Conservation (phyloP, 2,888 invertebrate species). For the Therioaphis trifolii region DNA sequence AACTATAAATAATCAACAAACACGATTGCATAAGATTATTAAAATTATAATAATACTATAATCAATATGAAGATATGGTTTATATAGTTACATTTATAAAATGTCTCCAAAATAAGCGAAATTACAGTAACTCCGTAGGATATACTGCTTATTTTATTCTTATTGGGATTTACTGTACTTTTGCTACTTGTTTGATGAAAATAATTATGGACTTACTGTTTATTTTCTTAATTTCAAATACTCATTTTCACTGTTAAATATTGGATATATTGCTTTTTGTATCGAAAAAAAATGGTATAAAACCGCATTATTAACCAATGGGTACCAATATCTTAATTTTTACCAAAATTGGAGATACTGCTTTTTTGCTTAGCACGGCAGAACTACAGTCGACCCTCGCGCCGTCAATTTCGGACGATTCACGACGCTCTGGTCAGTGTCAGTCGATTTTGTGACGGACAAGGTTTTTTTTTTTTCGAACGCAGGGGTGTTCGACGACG, state of each 20-base stretch:
- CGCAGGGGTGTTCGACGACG: constrained; percentile 67
- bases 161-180: background rate
- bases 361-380: too few species aligned
- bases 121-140: background rate
- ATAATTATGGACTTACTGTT: background rate
- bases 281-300: background rate
- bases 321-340: too few species aligned
- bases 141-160: background rate
- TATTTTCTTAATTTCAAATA: constrained; percentile 4
- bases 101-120: background rate
- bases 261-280: too few species aligned
- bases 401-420: too few species aligned
- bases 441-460: too few species aligned
- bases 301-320: background rate
- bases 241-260: background rate
- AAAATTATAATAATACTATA: too few species aligned
- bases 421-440: too few species aligned
- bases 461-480: too few species aligned
- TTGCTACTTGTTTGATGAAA: background rate
- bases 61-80: background rate
- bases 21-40: too few species aligned
- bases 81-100: background rate
- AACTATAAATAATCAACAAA: too few species aligned
- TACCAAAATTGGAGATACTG: too few species aligned
- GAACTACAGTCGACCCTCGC: too few species aligned